Percentiles rank a stretch among this genome's conserved stretches.
Evolutionary conservation across 2,797 vertebrate species (phyloP).

Genomic region (Cyprinella venusta): DNA sequence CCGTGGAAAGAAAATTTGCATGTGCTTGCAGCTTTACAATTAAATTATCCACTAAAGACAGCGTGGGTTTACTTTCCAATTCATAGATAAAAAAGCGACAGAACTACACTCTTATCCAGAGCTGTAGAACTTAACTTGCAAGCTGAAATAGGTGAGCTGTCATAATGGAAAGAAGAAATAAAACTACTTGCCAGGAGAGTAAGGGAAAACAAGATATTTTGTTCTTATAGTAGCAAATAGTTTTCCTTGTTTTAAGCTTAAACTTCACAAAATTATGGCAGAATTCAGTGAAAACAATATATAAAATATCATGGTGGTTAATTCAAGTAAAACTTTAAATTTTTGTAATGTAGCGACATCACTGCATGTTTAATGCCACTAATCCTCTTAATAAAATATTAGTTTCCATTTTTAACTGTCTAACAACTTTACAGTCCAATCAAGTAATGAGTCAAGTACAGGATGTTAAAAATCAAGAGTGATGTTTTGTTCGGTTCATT

Average conservation of each 20-base stretch:
- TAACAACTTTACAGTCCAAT: neutral
- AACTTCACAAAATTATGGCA: neutral
- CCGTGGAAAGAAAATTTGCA: neutral
- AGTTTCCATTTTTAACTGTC: neutral
- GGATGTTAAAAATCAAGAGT: neutral
- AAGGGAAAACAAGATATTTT: too few species aligned
- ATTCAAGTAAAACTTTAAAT: neutral
- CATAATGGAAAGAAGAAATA: neutral
- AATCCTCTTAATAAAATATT: neutral
- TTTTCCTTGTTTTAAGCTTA: neutral
- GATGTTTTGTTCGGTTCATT: neutral
- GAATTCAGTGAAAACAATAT: neutral
- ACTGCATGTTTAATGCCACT: neutral
- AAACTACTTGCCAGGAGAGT: neutral
- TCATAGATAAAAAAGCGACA: neutral
- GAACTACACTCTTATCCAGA: neutral
- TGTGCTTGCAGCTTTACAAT: conserved; percentile 9
- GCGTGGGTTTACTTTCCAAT: neutral
- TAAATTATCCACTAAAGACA: neutral
- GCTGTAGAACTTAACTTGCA: neutral
- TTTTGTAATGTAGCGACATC: neutral
- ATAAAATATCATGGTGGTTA: neutral
- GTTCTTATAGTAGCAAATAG: neutral
- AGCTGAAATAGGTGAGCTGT: neutral
- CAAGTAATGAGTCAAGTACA: neutral